phyloP scores from a whole-genome alignment of 2,888 invertebrate genomes.

The Carterocephalus palaemon region DNA sequence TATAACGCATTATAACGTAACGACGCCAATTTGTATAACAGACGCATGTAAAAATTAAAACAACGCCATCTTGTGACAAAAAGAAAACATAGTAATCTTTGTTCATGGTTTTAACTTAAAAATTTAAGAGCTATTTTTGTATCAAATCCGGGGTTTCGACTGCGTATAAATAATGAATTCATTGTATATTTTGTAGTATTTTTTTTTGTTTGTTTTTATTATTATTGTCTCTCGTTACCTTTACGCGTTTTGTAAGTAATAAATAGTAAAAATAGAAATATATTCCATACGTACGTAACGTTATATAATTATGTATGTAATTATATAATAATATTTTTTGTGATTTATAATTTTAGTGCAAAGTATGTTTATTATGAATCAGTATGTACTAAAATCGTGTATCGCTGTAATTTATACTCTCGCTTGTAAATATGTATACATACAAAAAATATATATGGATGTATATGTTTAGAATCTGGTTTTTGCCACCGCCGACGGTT shows the following conservation, averaged over 20 bases:
- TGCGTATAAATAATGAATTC: constrained; percentile 10
- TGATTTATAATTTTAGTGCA: constrained; percentile 23
- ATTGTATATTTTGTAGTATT: constrained; percentile 24
- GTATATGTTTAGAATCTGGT: constrained; percentile 5
- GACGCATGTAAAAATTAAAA: neutral
- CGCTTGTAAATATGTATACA: constrained; percentile 20
- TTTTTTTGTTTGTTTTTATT: constrained; percentile 17
- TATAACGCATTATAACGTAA: neutral
- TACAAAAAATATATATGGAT: constrained; percentile 3
- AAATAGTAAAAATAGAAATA: constrained; percentile 15
- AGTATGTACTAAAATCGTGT: constrained; percentile 20
- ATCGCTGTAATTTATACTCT: constrained; percentile 20
- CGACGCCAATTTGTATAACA: neutral
- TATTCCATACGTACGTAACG: constrained; percentile 23
- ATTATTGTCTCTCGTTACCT: constrained; percentile 22
- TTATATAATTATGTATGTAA: constrained; percentile 15
- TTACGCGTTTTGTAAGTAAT: constrained; percentile 23
- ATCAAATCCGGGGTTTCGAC: constrained; percentile 9
- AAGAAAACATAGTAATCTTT: no score
- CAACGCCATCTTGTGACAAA: constrained; percentile 3
- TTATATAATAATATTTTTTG: constrained; percentile 17
- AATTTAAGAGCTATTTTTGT: constrained; percentile 9
- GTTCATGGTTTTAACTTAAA: neutral
- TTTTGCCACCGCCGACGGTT: neutral
- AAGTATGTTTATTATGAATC: constrained; percentile 14